A percentile compares a stretch with the other conserved stretches of the same genome.
phyloP scores from a whole-genome alignment of 2,113 vertebrate species.

The Merops nubicus region DNA sequence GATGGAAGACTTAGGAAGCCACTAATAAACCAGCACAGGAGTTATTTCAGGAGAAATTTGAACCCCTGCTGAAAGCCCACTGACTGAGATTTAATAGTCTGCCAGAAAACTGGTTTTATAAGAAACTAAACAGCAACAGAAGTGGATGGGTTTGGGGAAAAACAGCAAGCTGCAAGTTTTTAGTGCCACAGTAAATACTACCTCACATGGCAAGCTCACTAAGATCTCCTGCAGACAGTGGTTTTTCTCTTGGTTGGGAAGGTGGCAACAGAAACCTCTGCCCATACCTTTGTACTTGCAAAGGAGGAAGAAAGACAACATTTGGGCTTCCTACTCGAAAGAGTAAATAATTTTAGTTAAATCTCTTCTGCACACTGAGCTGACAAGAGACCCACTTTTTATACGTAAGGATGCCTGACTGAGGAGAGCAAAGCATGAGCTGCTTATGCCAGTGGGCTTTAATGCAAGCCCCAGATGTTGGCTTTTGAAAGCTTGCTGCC shows the following conservation, averaged over 20 bases:
- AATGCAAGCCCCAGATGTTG: neutral
- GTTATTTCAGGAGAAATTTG: neutral
- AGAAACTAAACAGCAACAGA: neutral
- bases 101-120: neutral
- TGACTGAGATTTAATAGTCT: neutral
- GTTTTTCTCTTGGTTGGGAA: neutral
- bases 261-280: neutral
- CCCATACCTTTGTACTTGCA: neutral
- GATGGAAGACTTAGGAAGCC: neutral
- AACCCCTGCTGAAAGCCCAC: neutral
- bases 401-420: neutral
- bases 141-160: neutral
- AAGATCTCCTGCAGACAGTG: neutral
- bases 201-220: neutral
- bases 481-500: neutral
- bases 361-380: neutral
- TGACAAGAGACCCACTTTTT: neutral
- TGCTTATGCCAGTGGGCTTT: rapidly evolving
- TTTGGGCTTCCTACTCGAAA: neutral
- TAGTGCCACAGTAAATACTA: neutral
- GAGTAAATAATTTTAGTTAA: neutral
- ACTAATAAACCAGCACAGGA: neutral
- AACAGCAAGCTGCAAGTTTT: neutral
- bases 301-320: neutral
- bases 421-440: neutral